Evolutionary conservation across 2,888 invertebrate species (phyloP).

Genomic region (Lycia hirtaria): DNA sequence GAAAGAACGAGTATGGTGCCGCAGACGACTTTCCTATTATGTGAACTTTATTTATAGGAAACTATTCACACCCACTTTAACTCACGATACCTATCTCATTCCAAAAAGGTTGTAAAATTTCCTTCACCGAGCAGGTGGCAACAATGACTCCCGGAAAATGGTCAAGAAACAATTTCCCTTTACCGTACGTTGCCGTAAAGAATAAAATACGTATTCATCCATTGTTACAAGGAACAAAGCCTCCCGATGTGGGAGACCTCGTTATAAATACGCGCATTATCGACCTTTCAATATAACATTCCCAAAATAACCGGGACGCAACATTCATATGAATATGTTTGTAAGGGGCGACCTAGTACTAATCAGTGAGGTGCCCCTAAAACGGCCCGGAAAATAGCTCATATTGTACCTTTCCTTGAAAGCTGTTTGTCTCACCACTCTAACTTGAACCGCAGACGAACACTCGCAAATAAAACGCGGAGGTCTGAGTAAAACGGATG

Average conservation of each 20-base stretch:
- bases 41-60: not conserved
- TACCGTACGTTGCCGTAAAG: conserved; percentile 20
- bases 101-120: not conserved
- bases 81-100: not conserved
- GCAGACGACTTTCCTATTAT: too few species aligned
- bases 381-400: conserved; percentile 70
- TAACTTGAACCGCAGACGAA: conserved; percentile 41
- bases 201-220: conserved; percentile 37
- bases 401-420: conserved; percentile 64
- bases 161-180: conserved; percentile 21
- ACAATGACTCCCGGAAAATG: conserved; percentile 16
- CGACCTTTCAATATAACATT: conserved; percentile 48
- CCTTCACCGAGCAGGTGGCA: not conserved
- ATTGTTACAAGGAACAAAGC: conserved; percentile 45
- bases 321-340: conserved; percentile 67
- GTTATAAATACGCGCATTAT: conserved; percentile 46
- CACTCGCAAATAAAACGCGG: not conserved
- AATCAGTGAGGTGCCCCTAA: conserved; percentile 66
- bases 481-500: conserved; percentile 51
- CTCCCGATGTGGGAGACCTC: conserved; percentile 31
- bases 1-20: too few species aligned
- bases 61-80: not conserved
- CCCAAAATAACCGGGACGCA: conserved; percentile 58
- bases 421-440: conserved; percentile 52
- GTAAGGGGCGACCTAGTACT: conserved; percentile 60